A percentile compares a stretch with the other conserved stretches of the same genome.
These are phyloP conservation scores for Hirudinaria manillensis DNA, from an alignment of 2,888 invertebrate genomes.

Conservation along the genomic window DNA sequence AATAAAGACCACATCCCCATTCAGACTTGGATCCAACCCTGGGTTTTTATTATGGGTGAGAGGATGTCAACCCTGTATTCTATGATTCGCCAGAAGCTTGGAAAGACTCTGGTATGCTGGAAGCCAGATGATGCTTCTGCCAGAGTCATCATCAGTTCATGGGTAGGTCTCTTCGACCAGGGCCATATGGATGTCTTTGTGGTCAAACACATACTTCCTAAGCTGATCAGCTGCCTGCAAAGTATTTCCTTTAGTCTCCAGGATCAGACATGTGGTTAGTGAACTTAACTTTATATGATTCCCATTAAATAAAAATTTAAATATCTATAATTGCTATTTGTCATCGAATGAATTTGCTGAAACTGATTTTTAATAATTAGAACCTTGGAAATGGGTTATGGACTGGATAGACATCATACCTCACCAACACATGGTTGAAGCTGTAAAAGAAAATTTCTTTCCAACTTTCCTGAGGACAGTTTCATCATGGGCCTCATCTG, in stretches of 20 bases:
- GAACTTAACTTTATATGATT: background rate
- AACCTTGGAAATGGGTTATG: conserved; percentile 89
- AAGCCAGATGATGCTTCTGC: conserved; percentile 91
- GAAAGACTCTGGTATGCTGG: conserved; percentile 83
- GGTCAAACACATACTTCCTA: conserved; percentile 64
- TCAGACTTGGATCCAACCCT: conserved; percentile 93
- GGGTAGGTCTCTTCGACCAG: conserved; percentile 72
- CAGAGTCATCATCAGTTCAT: conserved; percentile 80
- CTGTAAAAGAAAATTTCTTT: conserved; percentile 82
- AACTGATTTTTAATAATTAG: conserved; percentile 54
- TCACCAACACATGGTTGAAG: conserved; percentile 67
- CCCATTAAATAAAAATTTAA: background rate
- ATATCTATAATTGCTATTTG: background rate
- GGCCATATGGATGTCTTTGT: conserved; percentile 70
- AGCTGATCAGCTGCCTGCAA: conserved; percentile 49
- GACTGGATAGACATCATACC: conserved; percentile 85
- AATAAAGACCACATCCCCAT: conserved; percentile 87
- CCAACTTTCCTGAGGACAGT: conserved; percentile 63
- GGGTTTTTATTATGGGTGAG: conserved; percentile 70
- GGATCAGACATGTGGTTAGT: conserved; percentile 50
- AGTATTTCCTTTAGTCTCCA: conserved; percentile 52
- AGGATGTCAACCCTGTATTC: conserved; percentile 68
- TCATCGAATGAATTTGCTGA: background rate
- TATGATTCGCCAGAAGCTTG: conserved; percentile 82
- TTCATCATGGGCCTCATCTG: conserved; percentile 76